A percentile compares a stretch with the other conserved stretches of the same genome.
These are phyloP conservation scores for Pristionchus maxplancki DNA, from an alignment of 2,888 invertebrate genomes.

Conservation along the genomic window DNA sequence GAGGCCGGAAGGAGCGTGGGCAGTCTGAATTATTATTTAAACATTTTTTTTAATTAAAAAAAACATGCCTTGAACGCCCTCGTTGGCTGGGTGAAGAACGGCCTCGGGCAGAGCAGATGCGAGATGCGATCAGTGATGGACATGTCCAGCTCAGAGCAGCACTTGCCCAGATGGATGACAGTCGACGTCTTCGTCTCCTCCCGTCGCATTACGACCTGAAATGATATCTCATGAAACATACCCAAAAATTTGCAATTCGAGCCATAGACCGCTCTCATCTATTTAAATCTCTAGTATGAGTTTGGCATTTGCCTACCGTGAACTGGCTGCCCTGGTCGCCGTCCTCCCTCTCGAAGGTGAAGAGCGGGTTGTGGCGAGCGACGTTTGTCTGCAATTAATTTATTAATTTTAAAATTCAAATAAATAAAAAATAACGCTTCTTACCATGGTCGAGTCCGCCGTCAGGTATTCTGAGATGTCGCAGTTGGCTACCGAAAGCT, in stretches of 20 bases:
- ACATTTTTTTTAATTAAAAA: too few relatives aligned
- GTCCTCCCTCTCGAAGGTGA: conserved; percentile 50
- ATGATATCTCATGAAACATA: too few relatives aligned
- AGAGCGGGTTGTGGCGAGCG: conserved; percentile 45
- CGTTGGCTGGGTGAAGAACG: conserved; percentile 57
- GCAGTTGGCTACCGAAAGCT: conserved; percentile 59
- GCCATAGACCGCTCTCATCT: too few relatives aligned
- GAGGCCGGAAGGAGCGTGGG: conserved; percentile 37
- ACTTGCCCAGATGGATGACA: conserved; percentile 58
- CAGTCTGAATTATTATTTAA: not conserved
- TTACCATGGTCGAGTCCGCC: conserved; percentile 57
- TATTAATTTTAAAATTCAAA: not conserved
- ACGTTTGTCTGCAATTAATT: not conserved
- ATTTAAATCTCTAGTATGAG: too few relatives aligned
- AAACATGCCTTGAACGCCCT: not conserved
- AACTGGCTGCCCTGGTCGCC: conserved; percentile 43
- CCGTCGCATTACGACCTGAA: not conserved
- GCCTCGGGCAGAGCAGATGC: conserved; percentile 56
- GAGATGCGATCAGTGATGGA: conserved; percentile 70
- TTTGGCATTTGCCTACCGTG: too few relatives aligned
- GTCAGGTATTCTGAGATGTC: conserved; percentile 63
- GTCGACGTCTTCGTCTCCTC: conserved; percentile 43
- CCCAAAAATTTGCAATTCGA: too few relatives aligned
- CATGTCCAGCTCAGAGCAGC: conserved; percentile 69
- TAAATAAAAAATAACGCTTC: not conserved